These are phyloP conservation scores for Coregonus ussuriensis DNA, from an alignment of 2,797 vertebrate genomes.

Conservation along the genomic window DNA sequence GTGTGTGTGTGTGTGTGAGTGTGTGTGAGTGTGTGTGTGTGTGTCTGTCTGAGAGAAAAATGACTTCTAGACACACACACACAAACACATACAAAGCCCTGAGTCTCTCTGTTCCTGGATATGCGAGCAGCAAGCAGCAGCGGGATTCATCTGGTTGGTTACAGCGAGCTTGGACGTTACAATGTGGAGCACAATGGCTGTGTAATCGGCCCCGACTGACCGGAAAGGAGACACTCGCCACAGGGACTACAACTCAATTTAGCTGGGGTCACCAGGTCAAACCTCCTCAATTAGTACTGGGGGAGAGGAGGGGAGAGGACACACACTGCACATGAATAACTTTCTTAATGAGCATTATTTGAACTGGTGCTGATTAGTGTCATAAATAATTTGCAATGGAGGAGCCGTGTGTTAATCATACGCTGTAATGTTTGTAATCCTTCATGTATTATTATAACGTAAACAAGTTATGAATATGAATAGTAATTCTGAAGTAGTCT, in stretches of 20 bases:
- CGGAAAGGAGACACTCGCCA: constrained; percentile 77
- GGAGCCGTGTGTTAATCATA: constrained; percentile 64
- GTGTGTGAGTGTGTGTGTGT: constrained; percentile 21
- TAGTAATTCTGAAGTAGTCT: background rate
- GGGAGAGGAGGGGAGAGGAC: constrained; percentile 48
- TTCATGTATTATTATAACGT: constrained; percentile 31
- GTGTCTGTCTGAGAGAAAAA: constrained; percentile 18
- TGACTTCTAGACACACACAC: constrained; percentile 22
- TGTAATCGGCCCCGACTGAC: constrained; percentile 79
- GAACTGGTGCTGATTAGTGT: constrained; percentile 74
- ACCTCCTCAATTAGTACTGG: constrained; percentile 77
- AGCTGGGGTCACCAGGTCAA: constrained; percentile 78
- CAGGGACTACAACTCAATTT: constrained; percentile 83
- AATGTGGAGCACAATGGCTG: constrained; percentile 73
- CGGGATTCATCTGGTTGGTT: constrained; percentile 79
- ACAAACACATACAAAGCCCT: constrained; percentile 28
- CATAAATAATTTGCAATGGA: constrained; percentile 75
- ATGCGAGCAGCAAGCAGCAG: constrained; percentile 35
- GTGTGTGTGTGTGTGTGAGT: constrained; percentile 4
- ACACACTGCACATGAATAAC: constrained; percentile 74
- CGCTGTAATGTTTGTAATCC: constrained; percentile 65
- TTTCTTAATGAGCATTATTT: constrained; percentile 79
- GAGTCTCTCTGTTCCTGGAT: constrained; percentile 72
- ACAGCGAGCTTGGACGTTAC: constrained; percentile 72
- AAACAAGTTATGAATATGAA: constrained; percentile 30